Conservation (phyloP, 2,888 invertebrate genomes). For the Auanema freiburgensis region DNA sequence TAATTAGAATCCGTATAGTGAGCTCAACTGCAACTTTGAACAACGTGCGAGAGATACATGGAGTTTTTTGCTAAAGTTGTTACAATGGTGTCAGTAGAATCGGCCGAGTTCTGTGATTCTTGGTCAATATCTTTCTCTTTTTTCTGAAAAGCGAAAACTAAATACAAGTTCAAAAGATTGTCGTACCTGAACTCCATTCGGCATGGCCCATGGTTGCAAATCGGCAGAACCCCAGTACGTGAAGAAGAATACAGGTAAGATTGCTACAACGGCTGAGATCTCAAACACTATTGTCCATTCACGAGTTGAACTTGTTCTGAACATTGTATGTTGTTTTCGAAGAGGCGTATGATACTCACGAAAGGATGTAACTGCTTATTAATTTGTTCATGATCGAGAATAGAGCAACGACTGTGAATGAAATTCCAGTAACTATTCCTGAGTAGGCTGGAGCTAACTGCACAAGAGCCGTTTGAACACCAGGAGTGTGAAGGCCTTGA, state of each 20-base stretch:
- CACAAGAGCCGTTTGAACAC: slow-evolving; percentile 62
- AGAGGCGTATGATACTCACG: too few species aligned
- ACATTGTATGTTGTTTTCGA: too few species aligned
- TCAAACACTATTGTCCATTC: slow-evolving; percentile 62
- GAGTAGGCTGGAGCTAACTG: slow-evolving; percentile 62
- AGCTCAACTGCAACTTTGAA: too few species aligned
- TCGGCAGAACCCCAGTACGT: slow-evolving; percentile 46
- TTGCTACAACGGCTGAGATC: slow-evolving; percentile 57
- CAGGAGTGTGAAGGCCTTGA: slow-evolving; percentile 60
- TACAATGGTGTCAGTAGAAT: slow-evolving; percentile 32
- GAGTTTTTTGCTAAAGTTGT: slow-evolving; percentile 39
- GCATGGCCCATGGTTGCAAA: slow-evolving; percentile 36
- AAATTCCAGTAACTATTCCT: slow-evolving; percentile 59
- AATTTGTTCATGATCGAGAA: slow-evolving; percentile 60
- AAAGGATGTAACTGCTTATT: slow-evolving; percentile 48
- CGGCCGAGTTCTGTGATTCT: slow-evolving; percentile 31
- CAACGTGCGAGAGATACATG: slow-evolving; percentile 30
- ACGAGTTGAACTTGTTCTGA: slow-evolving; percentile 37
- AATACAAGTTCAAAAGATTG: background rate
- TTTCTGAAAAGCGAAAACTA: slow-evolving; percentile 10
- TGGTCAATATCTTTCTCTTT: slow-evolving; percentile 30
- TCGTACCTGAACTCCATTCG: background rate
- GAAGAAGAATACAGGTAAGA: slow-evolving; percentile 61
- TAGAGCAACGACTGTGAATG: slow-evolving; percentile 58
- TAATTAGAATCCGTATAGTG: too few species aligned